Evolutionary conservation across 2,113 vertebrate species (phyloP).

Genomic region (Syngnathus floridae): DNA sequence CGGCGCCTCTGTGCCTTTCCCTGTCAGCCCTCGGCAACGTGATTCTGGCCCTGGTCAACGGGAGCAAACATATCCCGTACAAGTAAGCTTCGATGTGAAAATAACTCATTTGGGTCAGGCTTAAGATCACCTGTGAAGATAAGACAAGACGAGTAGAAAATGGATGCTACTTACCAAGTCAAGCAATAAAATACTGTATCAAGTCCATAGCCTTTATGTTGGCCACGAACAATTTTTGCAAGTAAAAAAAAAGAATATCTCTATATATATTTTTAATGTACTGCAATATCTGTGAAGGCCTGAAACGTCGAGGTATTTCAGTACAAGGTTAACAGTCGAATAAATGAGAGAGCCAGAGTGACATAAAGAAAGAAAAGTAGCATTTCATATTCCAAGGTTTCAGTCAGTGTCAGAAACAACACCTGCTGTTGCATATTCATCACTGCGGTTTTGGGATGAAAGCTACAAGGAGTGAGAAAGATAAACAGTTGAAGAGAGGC

Average conservation of each 20-base stretch:
- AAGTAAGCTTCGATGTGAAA: conserved; percentile 75
- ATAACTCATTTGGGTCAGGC: too few relatives aligned
- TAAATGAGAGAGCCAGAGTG: conserved; percentile 10
- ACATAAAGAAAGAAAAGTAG: conserved; percentile 5
- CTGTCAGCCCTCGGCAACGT: conserved; percentile 94
- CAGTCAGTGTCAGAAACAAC: conserved; percentile 53
- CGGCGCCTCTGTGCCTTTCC: conserved; percentile 84
- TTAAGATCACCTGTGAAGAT: too few relatives aligned
- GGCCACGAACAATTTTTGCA: not conserved
- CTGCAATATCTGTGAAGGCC: not conserved
- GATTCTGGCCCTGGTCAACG: conserved; percentile 97
- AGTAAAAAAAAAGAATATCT: not conserved
- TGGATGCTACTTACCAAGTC: not conserved
- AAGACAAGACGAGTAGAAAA: too few relatives aligned
- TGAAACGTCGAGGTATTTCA: not conserved
- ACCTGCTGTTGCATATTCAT: conserved; percentile 68
- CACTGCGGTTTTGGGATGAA: conserved; percentile 35
- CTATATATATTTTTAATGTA: not conserved
- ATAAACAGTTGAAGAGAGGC: conserved; percentile 8
- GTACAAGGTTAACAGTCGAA: conserved; percentile 8
- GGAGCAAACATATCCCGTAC: conserved; percentile 97
- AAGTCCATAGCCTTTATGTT: not conserved
- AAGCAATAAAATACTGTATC: not conserved
- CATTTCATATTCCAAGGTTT: conserved; percentile 30
- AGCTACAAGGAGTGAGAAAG: conserved; percentile 16